Conservation (phyloP, 1,140 invertebrate genomes). For the Microplitis demolitor region DNA sequence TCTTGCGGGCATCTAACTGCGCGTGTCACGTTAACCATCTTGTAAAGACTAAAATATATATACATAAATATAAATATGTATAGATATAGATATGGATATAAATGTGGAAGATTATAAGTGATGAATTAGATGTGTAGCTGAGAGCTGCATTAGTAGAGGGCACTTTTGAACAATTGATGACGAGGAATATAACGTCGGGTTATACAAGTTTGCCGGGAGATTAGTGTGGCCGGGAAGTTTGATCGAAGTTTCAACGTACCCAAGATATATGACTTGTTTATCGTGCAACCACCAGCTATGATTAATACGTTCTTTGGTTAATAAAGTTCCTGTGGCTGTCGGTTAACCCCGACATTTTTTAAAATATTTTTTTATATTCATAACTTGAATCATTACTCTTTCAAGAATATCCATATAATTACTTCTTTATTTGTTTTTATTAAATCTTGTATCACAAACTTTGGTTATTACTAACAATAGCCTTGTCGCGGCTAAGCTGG, state of each 20-base stretch:
- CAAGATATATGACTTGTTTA: background rate
- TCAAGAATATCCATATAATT: too few relatives aligned
- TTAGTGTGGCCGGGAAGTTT: background rate
- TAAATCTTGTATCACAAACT: too few relatives aligned
- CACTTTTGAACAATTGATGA: background rate
- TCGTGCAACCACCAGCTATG: background rate
- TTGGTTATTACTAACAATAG: too few relatives aligned
- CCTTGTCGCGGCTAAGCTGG: too few relatives aligned
- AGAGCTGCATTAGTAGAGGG: background rate
- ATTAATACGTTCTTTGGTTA: background rate
- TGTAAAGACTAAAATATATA: background rate
- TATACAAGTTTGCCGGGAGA: background rate
- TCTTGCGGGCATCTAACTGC: background rate
- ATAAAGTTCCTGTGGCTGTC: background rate
- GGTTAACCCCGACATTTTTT: background rate
- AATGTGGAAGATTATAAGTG: too few relatives aligned
- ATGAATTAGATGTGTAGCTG: background rate
- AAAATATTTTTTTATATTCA: background rate
- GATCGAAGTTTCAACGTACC: background rate
- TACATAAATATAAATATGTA: too few relatives aligned
- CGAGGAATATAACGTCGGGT: background rate
- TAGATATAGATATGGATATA: too few relatives aligned
- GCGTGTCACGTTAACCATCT: constrained; percentile 10
- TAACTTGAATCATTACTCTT: too few relatives aligned
- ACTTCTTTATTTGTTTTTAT: too few relatives aligned